These are phyloP conservation scores for Pipistrellus kuhlii DNA, from an alignment of 2,797 vertebrate species.

Conservation along the genomic window DNA sequence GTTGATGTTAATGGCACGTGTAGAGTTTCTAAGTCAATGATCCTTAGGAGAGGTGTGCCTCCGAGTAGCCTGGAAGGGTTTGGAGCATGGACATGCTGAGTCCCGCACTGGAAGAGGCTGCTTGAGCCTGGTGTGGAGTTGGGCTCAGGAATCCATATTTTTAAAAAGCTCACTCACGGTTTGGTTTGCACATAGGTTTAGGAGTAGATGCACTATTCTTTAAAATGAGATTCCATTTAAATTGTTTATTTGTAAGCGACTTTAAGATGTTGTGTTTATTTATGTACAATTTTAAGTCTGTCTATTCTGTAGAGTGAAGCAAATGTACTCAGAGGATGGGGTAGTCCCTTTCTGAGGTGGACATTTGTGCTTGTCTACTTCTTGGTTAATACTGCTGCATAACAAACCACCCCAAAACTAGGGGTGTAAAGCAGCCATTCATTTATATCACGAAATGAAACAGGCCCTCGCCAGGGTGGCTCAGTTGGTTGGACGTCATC, in stretches of 20 bases:
- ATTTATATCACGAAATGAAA: not conserved
- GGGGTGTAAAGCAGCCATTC: not conserved
- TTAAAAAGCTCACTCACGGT: not conserved
- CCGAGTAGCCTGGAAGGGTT: not conserved
- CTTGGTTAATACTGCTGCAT: not conserved
- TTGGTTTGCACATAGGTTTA: constrained; percentile 7
- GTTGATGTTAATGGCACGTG: not conserved
- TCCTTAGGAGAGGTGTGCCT: not conserved
- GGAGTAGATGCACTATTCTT: not conserved
- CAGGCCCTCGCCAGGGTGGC: not conserved
- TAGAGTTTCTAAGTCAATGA: not conserved
- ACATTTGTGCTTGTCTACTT: not conserved
- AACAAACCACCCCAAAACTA: constrained; percentile 6
- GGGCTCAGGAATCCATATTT: not conserved
- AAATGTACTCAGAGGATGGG: not conserved
- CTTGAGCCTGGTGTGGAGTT: not conserved
- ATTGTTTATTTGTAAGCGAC: not conserved
- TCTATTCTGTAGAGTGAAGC: not conserved
- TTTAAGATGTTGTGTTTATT: constrained; percentile 1
- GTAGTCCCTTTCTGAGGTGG: not conserved
- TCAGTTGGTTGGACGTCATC: not conserved
- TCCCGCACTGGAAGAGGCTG: not conserved
- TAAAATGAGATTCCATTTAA: not conserved
- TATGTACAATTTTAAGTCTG: not conserved
- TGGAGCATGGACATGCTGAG: not conserved